Base-by-base conservation (phyloP, 2,888 invertebrate species). In the Trachelus stipa region DNA sequence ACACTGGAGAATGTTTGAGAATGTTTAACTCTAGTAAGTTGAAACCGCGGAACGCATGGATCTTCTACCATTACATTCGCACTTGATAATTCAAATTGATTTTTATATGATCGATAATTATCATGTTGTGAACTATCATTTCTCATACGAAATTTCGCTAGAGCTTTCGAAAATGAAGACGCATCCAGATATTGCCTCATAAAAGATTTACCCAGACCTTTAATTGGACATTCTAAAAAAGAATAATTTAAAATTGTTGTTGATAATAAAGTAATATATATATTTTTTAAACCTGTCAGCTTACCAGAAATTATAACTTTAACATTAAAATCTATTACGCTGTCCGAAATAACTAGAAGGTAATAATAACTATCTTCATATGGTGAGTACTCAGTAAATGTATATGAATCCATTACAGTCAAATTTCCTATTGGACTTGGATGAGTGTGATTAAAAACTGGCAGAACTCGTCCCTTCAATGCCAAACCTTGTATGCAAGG, bases 331-430 rank as follows among this genome's bases (percentile, higher is more conserved):
- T 89, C 87, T 74, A 92, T 91, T 74, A 91, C 87, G 77, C 90
- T 91, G 79, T 90, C 90, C 1, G 92, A 90, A 33, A 92, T 88
- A 40, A 93, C 88, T 81, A 92, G 86, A 73, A 93, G 83, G 86
- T 93, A 93, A 84, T 93, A 92, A 86, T 92, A 92, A 68, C 90
- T 90, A 81, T 92, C 92, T 77, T 92, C 92, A 80, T 87, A 91
- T 1, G 93, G 93, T 69, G 92, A 88, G 30, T 84, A 83, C 87
- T 92, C 92, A 4, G 83, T 84, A 79, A 92, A 92, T 2, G 87
- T 88, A 80, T 92, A 90, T 71, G 85, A 88, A 82, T 86, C 87
- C 34, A 85, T 84, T 33, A 85, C 86, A 12, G 88, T 88, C 15
- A 92, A 82, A 83, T 90, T 90, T 77, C 83, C 85, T 69, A 84